Evolutionary conservation across 1,140 invertebrate genomes (phyloP), one percentile per base, ranked within the genome.

Genomic region (Aphelenchoides fujianensis): DNA sequence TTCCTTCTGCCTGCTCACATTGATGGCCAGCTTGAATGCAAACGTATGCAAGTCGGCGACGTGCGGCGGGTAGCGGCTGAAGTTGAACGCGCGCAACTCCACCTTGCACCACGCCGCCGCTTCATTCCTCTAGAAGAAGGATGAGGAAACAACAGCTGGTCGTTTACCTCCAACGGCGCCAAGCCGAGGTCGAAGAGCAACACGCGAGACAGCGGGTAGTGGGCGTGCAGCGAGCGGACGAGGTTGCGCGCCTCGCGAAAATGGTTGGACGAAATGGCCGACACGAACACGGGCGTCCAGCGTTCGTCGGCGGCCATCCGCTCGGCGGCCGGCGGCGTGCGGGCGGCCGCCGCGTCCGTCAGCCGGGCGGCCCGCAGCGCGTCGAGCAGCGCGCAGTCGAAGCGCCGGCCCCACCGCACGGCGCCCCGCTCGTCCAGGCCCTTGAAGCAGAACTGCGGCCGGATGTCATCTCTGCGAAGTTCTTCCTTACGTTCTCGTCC

Each of bases 1-100:
- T 16, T 7, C 16, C 5, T 59, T 66, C 27, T 52, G 5, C 52
- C 7, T 28, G 27, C 31, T 67, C 30, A 19, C 62, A 66, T 59
- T 66, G 27, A 55, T 66, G 5, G 61, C 5, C 31, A 67, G 7
- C 67, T 66, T 66, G 16, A 52, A 66, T 9, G 62, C 62, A 19
- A 59, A 66, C 16, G 5, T 55, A 16, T 16, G 7, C 52, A 66
- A 61, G 7, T 28, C 67, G 16, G 16, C 5, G 5, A 66, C 27
- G 62, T 66, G 62, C 7, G 62, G 34, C 16, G 62, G 62, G 30
- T 66, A 66, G 5, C 7, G 5, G 7, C 5, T 5, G 61, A 66
- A 66, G 16, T 66, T 61, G 67, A 66, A 36, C 5, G 16, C 5
- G 7, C 31, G 34, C 16, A 59, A 66, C 27, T 7, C 16, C 52